A percentile compares a stretch with the other conserved stretches of the same genome.
phyloP scores from a whole-genome alignment of 1,140 invertebrate genomes.

The Drosophila equinoxialis region DNA sequence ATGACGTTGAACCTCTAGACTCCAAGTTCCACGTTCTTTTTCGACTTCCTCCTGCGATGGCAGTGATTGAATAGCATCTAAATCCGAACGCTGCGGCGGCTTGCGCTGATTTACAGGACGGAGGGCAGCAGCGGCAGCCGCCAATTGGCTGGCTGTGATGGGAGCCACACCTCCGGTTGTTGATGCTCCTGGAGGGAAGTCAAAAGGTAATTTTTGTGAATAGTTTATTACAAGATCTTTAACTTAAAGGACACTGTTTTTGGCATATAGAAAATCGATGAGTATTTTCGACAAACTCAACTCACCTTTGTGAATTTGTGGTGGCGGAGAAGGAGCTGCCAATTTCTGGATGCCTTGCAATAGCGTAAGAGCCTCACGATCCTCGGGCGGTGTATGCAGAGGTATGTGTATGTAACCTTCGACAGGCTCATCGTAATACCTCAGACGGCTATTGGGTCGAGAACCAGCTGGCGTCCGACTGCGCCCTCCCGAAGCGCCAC shows the following conservation, averaged over 20 bases:
- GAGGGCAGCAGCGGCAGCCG: slow-evolving; percentile 60
- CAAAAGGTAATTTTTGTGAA: no score
- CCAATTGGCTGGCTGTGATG: slow-evolving; percentile 62
- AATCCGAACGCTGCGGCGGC: slow-evolving; percentile 57
- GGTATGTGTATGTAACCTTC: slow-evolving; percentile 87
- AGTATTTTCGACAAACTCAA: no score
- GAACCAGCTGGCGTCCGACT: slow-evolving; percentile 62
- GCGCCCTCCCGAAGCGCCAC: slow-evolving; percentile 43
- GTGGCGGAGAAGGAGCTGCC: slow-evolving; percentile 58
- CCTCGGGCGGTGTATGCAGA: slow-evolving; percentile 87
- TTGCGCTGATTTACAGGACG: slow-evolving; percentile 57
- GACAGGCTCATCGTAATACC: slow-evolving; percentile 86
- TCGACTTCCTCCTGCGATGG: slow-evolving; percentile 62
- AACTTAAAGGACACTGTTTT: no score
- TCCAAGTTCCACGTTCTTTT: slow-evolving; percentile 60
- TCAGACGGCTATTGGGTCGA: slow-evolving; percentile 73
- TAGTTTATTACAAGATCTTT: no score
- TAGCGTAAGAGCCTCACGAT: slow-evolving; percentile 82
- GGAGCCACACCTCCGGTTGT: slow-evolving; percentile 33
- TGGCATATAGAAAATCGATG: no score
- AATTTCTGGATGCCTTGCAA: slow-evolving; percentile 71
- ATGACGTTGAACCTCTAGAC: slow-evolving; percentile 71
- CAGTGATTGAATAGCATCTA: slow-evolving; percentile 78
- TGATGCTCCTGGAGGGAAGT: neutral
- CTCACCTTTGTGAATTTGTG: neutral